A percentile compares a stretch with the other conserved stretches of the same genome.
These are phyloP conservation scores for Lethocerus indicus DNA, from an alignment of 1,140 invertebrate genomes.

Conservation along the genomic window DNA sequence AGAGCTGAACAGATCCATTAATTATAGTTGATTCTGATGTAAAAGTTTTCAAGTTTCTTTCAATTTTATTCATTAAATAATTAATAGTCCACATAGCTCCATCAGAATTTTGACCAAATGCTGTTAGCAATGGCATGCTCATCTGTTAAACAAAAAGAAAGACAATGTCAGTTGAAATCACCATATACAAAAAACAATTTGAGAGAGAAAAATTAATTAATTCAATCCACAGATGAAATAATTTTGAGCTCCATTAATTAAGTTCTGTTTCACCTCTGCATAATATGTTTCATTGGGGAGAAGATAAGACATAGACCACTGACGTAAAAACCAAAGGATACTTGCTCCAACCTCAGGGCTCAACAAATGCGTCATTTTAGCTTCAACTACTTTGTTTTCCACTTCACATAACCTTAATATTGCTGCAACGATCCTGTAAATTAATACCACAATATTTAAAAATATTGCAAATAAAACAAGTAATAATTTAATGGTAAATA, in stretches of 20 bases:
- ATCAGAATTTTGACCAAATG: conserved; percentile 42
- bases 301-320: conserved; percentile 60
- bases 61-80: conserved; percentile 41
- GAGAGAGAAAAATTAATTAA: no score
- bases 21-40: conserved; percentile 36
- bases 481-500: no score
- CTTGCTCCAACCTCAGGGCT: conserved; percentile 67
- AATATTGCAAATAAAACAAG: no score
- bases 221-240: no score
- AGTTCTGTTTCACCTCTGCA: conserved; percentile 42
- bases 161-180: no score
- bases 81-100: conserved; percentile 38
- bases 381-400: conserved; percentile 41
- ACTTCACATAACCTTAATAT: conserved; percentile 51
- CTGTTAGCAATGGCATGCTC: conserved; percentile 31
- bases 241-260: no score
- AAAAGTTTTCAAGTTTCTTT: conserved; percentile 37
- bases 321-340: conserved; percentile 62
- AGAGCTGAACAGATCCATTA: conserved; percentile 36
- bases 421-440: conserved; percentile 37
- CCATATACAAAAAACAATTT: no score
- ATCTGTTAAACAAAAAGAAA: conserved; percentile 26
- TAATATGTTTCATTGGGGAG: conserved; percentile 49
- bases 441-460: no score
- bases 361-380: conserved; percentile 39